Conservation (phyloP, 2,113 vertebrate species). For the Ellobius talpinus region DNA sequence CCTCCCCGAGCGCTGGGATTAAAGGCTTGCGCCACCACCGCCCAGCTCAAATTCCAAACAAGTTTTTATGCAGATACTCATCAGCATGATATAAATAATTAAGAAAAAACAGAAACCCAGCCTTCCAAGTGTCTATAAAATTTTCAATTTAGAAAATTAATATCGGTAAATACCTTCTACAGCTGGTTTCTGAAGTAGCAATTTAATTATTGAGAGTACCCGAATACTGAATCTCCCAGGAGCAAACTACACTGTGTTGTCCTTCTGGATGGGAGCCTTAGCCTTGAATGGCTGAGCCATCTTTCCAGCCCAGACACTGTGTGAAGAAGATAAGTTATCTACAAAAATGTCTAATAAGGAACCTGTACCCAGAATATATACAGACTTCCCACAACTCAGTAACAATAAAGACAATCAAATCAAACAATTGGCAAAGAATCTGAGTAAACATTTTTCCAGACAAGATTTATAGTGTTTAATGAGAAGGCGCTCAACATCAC, state of each 20-base stretch:
- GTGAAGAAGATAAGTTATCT: not conserved
- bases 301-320: not conserved
- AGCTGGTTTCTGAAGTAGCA: conserved; percentile 2
- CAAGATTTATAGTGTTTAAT: conserved; percentile 1
- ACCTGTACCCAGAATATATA: not conserved
- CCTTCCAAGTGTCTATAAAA: not conserved
- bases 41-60: not conserved
- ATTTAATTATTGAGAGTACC: conserved; percentile 20
- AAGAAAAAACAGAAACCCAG: not conserved
- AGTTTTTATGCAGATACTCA: not conserved
- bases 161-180: not conserved
- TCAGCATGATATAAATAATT: not conserved
- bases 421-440: not conserved
- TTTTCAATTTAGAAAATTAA: not conserved
- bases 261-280: not conserved
- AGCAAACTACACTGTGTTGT: not conserved
- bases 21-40: too few species aligned
- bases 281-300: not conserved
- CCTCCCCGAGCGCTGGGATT: too few species aligned
- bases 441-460: conserved; percentile 17
- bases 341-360: not conserved
- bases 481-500: not conserved
- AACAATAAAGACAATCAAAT: not conserved
- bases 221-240: not conserved
- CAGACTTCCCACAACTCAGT: not conserved